Percentiles rank a stretch among this genome's conserved stretches.
Evolutionary conservation across 2,888 invertebrate genomes (phyloP).

Genomic region (Pelosia muscerda): DNA sequence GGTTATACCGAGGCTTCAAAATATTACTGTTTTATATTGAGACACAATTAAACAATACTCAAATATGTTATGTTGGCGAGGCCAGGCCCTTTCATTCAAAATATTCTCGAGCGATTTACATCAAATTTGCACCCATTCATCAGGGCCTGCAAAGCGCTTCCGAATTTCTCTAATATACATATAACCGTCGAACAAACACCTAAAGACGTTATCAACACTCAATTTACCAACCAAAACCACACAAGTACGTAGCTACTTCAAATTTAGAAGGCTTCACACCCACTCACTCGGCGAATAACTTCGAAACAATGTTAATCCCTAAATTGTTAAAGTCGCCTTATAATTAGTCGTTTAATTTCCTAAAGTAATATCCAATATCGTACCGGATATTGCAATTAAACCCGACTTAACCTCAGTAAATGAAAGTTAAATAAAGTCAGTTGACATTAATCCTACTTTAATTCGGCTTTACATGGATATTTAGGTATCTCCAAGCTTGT

Average conservation of each 20-base stretch:
- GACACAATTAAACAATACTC: not conserved
- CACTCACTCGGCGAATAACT: slow-evolving; percentile 20
- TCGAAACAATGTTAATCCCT: slow-evolving; percentile 26
- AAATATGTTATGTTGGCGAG: not conserved
- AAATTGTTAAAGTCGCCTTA: slow-evolving; percentile 23
- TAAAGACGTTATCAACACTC: slow-evolving; percentile 1
- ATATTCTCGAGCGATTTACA: not conserved
- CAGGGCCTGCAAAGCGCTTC: not conserved
- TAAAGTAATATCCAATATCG: slow-evolving; percentile 31
- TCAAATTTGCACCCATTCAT: not conserved
- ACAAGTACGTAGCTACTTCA: slow-evolving; percentile 14
- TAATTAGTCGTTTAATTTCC: slow-evolving; percentile 27
- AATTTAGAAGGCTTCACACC: slow-evolving; percentile 19
- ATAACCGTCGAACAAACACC: not conserved
- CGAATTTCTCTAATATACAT: slow-evolving; percentile 6
- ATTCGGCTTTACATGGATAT: slow-evolving; percentile 26
- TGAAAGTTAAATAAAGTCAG: slow-evolving; percentile 26
- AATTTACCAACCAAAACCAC: slow-evolving; percentile 21
- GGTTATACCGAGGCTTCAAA: no score
- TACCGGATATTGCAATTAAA: slow-evolving; percentile 28
- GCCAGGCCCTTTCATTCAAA: not conserved
- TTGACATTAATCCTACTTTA: slow-evolving; percentile 23
- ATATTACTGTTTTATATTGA: no score
- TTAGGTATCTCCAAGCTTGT: slow-evolving; percentile 19
- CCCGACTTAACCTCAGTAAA: slow-evolving; percentile 24